Evolutionary conservation across 2,797 vertebrate genomes (phyloP), one percentile per base, ranked within the genome.

Genomic region (Gorsachius magnificus): DNA sequence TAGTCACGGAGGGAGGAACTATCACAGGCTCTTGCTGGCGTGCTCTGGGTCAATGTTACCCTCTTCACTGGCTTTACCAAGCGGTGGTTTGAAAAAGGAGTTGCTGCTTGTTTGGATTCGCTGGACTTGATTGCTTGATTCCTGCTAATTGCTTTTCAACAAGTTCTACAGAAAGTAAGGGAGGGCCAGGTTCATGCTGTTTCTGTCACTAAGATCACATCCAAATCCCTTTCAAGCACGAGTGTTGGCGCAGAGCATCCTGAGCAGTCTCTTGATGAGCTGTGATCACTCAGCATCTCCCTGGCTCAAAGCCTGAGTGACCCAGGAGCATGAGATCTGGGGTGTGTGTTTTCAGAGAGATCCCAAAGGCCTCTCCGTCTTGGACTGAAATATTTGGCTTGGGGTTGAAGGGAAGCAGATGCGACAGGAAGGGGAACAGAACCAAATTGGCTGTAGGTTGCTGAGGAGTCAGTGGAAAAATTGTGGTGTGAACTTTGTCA

Each of bases 401-500:
- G 84, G 76, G 89, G 61, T 80, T 79, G 83, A 53, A 6, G 64
- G 51, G 88, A 91, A 95, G 90, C 65, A 16, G 88, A 65, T n/a
- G 83, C 90, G 79, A 46, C 13, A 11, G 87, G 82, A 71, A 88
- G 71, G 90, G 92, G 90, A 96, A 33, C 56, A 17, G 89, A 80
- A 79, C 68, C 75, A 64, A 38, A 19, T 13, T 35, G 75, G 66
- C 85, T 51, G 28, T 19, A 26, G 60, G 14, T 10, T 78, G 72
- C 38, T 41, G 77, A 46, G 51, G 33, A 90, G 56, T 81, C 72
- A n/a, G 83, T 90, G 72, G 80, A 69, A 90, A 79, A 94, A 50
- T 25, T 3, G n/a, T 35, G 58, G 85, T 15, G 77, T 63, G 85
- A 83, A 63, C 66, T 82, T 63, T 38, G 77, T 25, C 25, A 3